Base-by-base conservation (phyloP, 1,140 invertebrate species). In the Polypedilum pembai region DNA sequence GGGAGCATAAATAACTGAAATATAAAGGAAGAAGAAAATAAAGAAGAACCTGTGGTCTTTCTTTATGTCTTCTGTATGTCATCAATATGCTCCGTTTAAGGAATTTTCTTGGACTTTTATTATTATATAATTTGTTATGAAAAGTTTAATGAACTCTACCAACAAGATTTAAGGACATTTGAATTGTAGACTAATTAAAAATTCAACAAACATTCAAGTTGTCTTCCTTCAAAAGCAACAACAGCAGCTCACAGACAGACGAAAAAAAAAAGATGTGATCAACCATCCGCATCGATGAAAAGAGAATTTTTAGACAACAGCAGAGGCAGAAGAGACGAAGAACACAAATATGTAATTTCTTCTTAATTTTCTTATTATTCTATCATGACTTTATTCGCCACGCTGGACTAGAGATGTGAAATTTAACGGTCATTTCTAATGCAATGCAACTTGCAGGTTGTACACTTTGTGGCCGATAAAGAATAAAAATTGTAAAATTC, bases 201-300 rank as follows among this genome's bases (percentile, higher is more conserved):
- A 56, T 56, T 56, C 45, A 15, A 56, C 15, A n/a, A 56, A 56
- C 45, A 56, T 56, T 56, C n/a, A n/a, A 15, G 4, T 12, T 15
- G 12, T 56, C 45, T 56, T 56, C 45, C 45, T 56, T 56, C 45
- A 56, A n/a, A 4, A n/a, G 45, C 45, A 56, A 4, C 45, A 56
- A 3, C 45, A 56, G 45, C 45, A 56, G 24, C 1, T 33, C 1
- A 56, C 24, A 56, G 45, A 56, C 12, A 56, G 45, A 33, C 24
- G 5, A 33, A 56, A 56, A n/a, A 56, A 12, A 56, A 15, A 56
- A 56, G 45, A 56, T 56, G 45, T 15, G 45, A 56, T 56, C 45
- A 56, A 15, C 45, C 45, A 56, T 56, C 45, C 45, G n/a, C 12
- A 56, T n/a, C 45, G 45, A 56, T 56, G 45, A 56, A 56, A 56